phyloP scores from a whole-genome alignment of 2,797 vertebrate genomes.

The Brotula barbata region DNA sequence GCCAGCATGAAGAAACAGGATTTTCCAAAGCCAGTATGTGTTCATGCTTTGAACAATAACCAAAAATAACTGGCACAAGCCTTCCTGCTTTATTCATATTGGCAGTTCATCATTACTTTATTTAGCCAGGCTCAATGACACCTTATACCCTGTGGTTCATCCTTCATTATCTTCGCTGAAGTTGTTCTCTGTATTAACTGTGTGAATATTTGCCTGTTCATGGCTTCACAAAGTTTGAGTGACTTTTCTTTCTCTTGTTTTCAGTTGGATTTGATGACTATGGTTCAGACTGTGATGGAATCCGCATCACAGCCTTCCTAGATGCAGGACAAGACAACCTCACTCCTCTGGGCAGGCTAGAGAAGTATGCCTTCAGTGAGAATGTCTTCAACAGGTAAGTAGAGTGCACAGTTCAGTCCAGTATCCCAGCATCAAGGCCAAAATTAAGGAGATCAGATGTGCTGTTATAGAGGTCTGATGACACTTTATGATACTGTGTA shows the following conservation, averaged over 20 bases:
- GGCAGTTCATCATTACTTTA: background rate
- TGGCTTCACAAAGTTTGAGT: background rate
- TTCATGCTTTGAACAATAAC: slow-evolving; percentile 26
- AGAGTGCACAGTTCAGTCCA: no score
- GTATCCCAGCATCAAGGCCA: no score
- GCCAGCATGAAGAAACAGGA: slow-evolving; percentile 14
- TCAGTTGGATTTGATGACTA: slow-evolving; percentile 95
- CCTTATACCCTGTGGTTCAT: no score
- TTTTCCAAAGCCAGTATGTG: slow-evolving; percentile 26
- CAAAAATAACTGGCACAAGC: background rate
- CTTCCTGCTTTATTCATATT: slow-evolving; percentile 14
- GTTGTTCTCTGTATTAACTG: background rate
- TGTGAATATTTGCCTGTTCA: background rate
- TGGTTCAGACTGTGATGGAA: slow-evolving; percentile 86
- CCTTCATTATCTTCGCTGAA: no score
- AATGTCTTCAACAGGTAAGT: slow-evolving; percentile 90
- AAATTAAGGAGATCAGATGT: no score
- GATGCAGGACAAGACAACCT: slow-evolving; percentile 89
- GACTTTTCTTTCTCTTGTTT: slow-evolving; percentile 20
- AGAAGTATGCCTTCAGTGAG: slow-evolving; percentile 92
- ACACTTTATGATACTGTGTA: no score
- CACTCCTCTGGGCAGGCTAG: slow-evolving; percentile 84
- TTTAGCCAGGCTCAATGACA: slow-evolving; percentile 10
- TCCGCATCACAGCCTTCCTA: slow-evolving; percentile 88
- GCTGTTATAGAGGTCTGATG: no score